Base-by-base conservation (phyloP, 1,140 invertebrate genomes). In the Drosophila bifasciata region DNA sequence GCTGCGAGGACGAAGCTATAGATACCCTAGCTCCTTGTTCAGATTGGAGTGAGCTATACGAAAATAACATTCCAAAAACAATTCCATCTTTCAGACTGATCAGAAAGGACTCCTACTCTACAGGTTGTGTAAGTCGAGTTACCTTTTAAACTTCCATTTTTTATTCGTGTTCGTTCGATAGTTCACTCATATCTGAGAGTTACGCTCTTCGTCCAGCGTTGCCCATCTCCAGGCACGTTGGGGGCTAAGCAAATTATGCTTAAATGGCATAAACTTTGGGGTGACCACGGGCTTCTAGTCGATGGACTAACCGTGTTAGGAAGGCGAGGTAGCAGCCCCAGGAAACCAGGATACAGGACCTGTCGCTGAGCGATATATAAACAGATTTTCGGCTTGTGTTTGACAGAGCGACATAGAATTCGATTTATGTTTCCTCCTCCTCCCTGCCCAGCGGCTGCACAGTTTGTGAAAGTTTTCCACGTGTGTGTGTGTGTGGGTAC, bases 261-360 rank as follows among this genome's bases (percentile, higher is more conserved):
- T 85, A 77, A 88, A 81, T 81, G 74, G 83, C 81, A 81, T 53
- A 78, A 88, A 83, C 60, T 78, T 71, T 40, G 40, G 39, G 39
- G 45, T 32, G 17, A 28, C 60, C 56, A 36, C 49, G 75, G 75
- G 23, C 40, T 60, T 40, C 56, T 66, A 55, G 64, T 51, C 51
- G 45, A 50, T 69, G 32, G 32, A 13, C 32, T 36, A 36, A 36
- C 32, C 32, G 32, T 36, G 13, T 36, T 36, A 55, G 60, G 49
- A n/a, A 25, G 36, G 43, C 56, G 41, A 21, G 7, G 17, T 13
- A 19, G 32, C 23, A 43, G 17, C 36, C 36, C 19, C 9, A 40
- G 32, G 21, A 39, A 9, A 8, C 16, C 46, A 51, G 15, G 28
- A 11, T 3, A n/a, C 11, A 19, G 16, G 21, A n/a, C 39, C 36